Base-by-base conservation (phyloP, 1,140 invertebrate species). In the Neotoxoptera formosana region DNA sequence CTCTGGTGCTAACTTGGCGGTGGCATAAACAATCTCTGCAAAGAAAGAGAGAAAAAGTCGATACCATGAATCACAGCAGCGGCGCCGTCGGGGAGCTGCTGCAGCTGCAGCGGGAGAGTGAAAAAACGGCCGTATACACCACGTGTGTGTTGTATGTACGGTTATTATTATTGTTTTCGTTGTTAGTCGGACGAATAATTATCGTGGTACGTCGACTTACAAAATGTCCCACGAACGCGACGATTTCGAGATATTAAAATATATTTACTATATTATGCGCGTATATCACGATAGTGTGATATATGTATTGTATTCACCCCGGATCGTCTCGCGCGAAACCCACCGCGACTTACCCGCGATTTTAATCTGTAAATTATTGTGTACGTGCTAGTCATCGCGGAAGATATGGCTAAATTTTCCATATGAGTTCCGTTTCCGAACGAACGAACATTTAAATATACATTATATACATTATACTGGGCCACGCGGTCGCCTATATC, bases 391-490 rank as follows among this genome's bases (percentile, higher is more conserved):
- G 91, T 76, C 91, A 92, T 83, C 91, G 91, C 91, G 91, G 91
- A 92, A 92, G 91, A 92, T 92, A 92, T 92, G 67, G 60, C 91
- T 21, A 92, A 92, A 92, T 92, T 92, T 92, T 92, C 91, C 91
- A 92, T 92, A 92, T 92, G 91, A 92, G 91, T 92, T 92, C 91
- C 91, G 47, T 83, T 92, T 92, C 91, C 91, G n/a, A 92, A 92
- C 91, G 91, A 92, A 92, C 91, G 91, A 92, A 92, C 91, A 92
- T 92, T 92, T 92, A 92, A 92, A 92, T 92, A 48, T 92, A 92
- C 91, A 92, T 92, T 92, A 92, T 76, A 76, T 76, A n/a, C n/a
- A n/a, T 14, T 76, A 17, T 92, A 25, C 91, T n/a, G 67, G 60
- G 53, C 17, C 20, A 1, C 48, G 88, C 34, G 88, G 20, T 34